phyloP scores from a whole-genome alignment of 1,140 invertebrate species.

The Andrena cerasifolii region DNA sequence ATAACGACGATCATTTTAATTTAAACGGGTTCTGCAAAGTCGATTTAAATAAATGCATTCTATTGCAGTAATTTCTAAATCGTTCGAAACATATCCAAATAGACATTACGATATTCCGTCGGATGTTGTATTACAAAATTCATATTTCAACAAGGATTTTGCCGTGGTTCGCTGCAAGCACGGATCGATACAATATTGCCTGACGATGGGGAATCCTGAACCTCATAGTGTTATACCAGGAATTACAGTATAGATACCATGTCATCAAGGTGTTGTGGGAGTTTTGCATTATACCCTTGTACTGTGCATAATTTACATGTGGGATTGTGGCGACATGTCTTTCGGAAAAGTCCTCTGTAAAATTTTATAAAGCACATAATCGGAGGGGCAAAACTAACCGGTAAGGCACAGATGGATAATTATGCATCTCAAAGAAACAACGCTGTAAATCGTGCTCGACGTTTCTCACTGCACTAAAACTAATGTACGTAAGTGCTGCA shows the following conservation, averaged over 20 bases:
- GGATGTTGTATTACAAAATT: too few species aligned
- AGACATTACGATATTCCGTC: too few species aligned
- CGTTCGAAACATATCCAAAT: too few species aligned
- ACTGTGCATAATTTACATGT: not conserved
- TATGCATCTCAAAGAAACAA: not conserved
- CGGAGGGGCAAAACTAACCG: not conserved
- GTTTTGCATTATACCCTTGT: not conserved
- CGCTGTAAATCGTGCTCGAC: not conserved
- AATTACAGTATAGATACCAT: too few species aligned
- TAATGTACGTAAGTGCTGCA: too few species aligned
- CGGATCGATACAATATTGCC: not conserved
- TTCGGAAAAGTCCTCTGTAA: not conserved
- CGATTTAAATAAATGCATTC: too few species aligned
- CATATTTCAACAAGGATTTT: too few species aligned
- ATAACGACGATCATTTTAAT: too few species aligned
- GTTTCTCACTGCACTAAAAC: not conserved
- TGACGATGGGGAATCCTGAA: not conserved
- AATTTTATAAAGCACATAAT: not conserved
- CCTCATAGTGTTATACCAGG: not conserved
- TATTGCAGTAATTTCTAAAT: too few species aligned
- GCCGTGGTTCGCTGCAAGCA: too few species aligned
- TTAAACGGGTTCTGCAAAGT: too few species aligned
- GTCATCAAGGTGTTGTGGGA: not conserved
- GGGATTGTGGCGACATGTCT: not conserved
- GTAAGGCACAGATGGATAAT: not conserved